Base-by-base conservation (phyloP, 2,888 invertebrate genomes). In the Cataglyphis cursor region DNA sequence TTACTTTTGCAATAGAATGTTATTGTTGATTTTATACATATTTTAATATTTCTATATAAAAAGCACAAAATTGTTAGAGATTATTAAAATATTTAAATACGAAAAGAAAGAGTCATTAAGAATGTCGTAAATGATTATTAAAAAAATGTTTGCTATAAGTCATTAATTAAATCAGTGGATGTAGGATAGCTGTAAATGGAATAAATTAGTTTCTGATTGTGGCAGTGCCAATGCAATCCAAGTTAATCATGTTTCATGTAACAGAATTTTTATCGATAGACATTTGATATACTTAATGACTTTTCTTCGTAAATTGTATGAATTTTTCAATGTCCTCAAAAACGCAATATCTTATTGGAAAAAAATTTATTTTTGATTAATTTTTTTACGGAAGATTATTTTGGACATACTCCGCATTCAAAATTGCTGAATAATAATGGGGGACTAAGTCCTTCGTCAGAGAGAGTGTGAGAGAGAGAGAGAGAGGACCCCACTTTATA, bases 381-480 rank as follows among this genome's bases (percentile, higher is more conserved):
- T 51, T n/a, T 51, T 18, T 51, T 51, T 8, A 51, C n/a, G 8
- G 8, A n/a, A n/a, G 4, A 51, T 51, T 51, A 51, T 51, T 6
- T 51, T n/a, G n/a, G 8, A 51, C 51, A 8, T 51, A n/a, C 2
- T 51, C n/a, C 2, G 51, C 28, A 38, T n/a, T 6, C 10, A 24
- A 41, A 68, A 57, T 44, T 41, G 44, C 8, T 35, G 70, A 78
- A 80, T 48, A 70, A 80, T 59, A 59, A 70, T 44, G 18, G 57
- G 24, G 12, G 12, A n/a, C 18, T 28, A 12, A 31, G 28, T 18
- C n/a, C 38, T 51, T n/a, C 18, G 75, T 62, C 38, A 38, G 18
- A 51, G 38, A 12, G 6, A 10, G 15, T 9, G 3, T 6, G 15
- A 28, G 28, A 1, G 28, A 38, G 10, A 51, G 38, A 38, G 18